Percentiles rank a stretch among this genome's conserved stretches.
Conservation (phyloP, 2,797 vertebrate genomes). For the Lepilemur ruficaudatus region DNA sequence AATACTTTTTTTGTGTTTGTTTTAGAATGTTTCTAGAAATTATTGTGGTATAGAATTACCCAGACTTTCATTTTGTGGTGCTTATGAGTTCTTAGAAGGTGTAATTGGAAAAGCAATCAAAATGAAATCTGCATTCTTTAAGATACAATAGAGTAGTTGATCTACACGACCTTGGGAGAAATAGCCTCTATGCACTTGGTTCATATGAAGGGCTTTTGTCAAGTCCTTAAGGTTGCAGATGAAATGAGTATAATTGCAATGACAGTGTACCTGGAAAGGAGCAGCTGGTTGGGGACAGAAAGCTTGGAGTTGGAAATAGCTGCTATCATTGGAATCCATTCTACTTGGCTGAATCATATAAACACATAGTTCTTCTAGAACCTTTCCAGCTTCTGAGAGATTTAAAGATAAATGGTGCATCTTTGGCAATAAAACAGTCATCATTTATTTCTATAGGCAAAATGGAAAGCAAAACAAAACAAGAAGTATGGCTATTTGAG, state of each 20-base stretch:
- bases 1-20: background rate
- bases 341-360: background rate
- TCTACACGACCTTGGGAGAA: background rate
- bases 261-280: background rate
- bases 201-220: background rate
- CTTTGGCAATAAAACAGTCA: background rate
- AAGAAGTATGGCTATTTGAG: background rate
- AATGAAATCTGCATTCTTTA: background rate
- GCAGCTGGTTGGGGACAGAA: background rate
- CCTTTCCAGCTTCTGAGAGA: background rate
- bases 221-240: background rate
- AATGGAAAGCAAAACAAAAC: background rate
- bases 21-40: background rate
- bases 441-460: background rate
- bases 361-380: background rate
- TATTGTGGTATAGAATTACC: background rate
- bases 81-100: background rate
- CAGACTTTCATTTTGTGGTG: background rate
- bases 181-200: background rate
- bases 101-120: background rate
- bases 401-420: constrained; percentile 23
- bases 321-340: background rate
- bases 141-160: background rate
- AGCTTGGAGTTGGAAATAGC: background rate
- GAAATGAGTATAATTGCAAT: background rate